These are phyloP conservation scores for Acleris laterana DNA, from an alignment of 2,888 invertebrate species.

Conservation along the genomic window DNA sequence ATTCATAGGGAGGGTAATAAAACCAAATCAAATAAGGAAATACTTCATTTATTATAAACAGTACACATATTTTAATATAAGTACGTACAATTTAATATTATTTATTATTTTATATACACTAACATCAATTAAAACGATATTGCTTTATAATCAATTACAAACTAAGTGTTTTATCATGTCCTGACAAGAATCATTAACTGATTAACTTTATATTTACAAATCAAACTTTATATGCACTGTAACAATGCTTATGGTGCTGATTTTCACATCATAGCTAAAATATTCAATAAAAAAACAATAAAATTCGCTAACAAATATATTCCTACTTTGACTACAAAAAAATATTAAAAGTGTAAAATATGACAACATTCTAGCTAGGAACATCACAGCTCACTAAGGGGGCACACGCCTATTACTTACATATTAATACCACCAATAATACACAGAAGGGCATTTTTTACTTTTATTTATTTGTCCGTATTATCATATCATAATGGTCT, in stretches of 20 bases:
- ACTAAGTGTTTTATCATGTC: constrained; percentile 25
- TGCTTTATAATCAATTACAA: constrained; percentile 40
- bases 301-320: no score
- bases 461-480: constrained; percentile 29
- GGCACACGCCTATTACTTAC: constrained; percentile 39
- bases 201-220: background rate
- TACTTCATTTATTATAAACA: constrained; percentile 41
- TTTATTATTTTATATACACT: constrained; percentile 35
- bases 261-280: background rate
- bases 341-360: constrained; percentile 19
- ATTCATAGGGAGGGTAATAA: constrained; percentile 5
- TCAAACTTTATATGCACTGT: background rate
- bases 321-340: no score
- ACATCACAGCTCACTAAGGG: constrained; percentile 40
- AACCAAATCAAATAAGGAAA: constrained; percentile 32
- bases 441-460: constrained; percentile 23
- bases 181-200: constrained; percentile 5
- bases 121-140: constrained; percentile 42
- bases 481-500: constrained; percentile 29
- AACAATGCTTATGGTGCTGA: background rate
- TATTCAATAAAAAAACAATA: no score
- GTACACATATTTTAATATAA: constrained; percentile 36
- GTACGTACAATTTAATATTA: constrained; percentile 30
- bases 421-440: constrained; percentile 34
- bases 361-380: constrained; percentile 40